Evolutionary conservation across 2,113 vertebrate species (phyloP), one percentile per base, ranked within the genome.

Genomic region (Seriola aureovittata): DNA sequence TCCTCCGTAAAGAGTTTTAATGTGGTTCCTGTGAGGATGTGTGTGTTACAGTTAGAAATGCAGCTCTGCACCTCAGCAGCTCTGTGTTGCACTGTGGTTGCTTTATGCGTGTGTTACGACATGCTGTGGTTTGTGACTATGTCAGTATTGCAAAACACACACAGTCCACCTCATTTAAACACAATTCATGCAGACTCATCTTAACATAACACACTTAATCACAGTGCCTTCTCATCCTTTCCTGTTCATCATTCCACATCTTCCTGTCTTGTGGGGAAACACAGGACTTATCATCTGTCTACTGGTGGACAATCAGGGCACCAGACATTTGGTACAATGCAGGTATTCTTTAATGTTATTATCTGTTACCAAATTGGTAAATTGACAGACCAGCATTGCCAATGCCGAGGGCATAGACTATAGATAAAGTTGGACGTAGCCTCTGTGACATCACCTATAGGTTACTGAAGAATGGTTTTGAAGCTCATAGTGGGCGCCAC

Each of bases 121-220:
- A 48, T 48, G 54, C 65, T 84, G 55, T 14, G 60, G 80, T 71
- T 25, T 60, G 9, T 67, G 66, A 48, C 10, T 66, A 23, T 7
- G 4, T 71, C 65, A 64, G 64, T 23, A 25, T 85, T 68, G 32
- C 11, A 16, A 67, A 73, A 75, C 66, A 65, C n/a, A 13, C 36
- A 57, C 54, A 55, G 38, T 50, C 34, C n/a, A 21, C 4, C 10
- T 71, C 67, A n/a, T 36, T 69, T 44, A 62, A 65, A 46, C 5
- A 52, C 62, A 23, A 7, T 14, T 3, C 14, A 66, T 1, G 11
- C 38, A 46, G 42, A 72, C 42, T 1, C 54, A 73, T 17, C 52
- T 17, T 17, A 73, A 60, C 13, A 29, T 21, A 69, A 77, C 19
- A 50, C 36, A 60, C 67, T 87, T 65, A 84, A 69, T 81, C 84